A percentile compares a stretch with the other conserved stretches of the same genome.
Conservation (phyloP, 2,888 invertebrate genomes). For the Campaea margaritaria region DNA sequence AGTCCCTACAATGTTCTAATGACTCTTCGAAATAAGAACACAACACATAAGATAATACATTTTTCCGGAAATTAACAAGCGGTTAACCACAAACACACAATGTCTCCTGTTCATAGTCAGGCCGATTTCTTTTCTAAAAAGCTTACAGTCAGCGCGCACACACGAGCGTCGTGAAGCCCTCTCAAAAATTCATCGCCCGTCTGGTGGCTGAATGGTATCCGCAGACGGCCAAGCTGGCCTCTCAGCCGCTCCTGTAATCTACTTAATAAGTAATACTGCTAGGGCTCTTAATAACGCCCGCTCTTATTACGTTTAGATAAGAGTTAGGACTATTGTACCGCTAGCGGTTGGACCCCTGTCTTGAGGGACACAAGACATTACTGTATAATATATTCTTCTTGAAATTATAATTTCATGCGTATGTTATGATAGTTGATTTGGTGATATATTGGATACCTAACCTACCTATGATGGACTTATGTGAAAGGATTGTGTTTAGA, state of each 20-base stretch:
- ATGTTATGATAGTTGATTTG: no score
- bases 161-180: constrained; percentile 71
- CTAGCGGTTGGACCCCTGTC: no score
- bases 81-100: constrained; percentile 43
- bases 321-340: constrained; percentile 51
- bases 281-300: constrained; percentile 47
- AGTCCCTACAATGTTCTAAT: no score
- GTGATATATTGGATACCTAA: no score
- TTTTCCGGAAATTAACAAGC: constrained; percentile 19
- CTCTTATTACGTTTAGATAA: constrained; percentile 51
- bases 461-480: no score
- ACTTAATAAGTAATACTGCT: constrained; percentile 77
- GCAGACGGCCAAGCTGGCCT: constrained; percentile 59
- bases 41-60: no score
- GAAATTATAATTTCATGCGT: no score
- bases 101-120: constrained; percentile 68
- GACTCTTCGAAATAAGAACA: no score
- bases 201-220: constrained; percentile 74
- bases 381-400: no score
- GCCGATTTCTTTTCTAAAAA: constrained; percentile 73
- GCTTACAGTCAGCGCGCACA: constrained; percentile 70
- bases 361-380: no score
- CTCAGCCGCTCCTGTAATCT: constrained; percentile 66
- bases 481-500: no score
- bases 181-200: constrained; percentile 85